phyloP scores from a whole-genome alignment of 2,888 invertebrate species.

The Arenicola marina region DNA sequence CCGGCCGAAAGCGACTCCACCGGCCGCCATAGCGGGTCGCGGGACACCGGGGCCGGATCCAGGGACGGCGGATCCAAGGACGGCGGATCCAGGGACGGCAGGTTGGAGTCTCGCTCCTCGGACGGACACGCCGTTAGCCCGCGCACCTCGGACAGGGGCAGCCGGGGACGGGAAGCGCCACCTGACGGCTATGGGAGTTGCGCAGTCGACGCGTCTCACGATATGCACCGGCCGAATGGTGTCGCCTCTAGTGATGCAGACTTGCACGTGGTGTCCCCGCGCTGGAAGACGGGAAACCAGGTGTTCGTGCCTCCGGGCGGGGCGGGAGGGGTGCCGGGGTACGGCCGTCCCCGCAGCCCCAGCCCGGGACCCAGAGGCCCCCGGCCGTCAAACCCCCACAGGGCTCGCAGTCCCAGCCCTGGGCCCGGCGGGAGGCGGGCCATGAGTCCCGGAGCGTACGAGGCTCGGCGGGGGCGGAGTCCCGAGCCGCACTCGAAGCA shows the following conservation, averaged over 20 bases:
- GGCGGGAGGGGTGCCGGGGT: not conserved
- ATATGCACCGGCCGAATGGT: not conserved
- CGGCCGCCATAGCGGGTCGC: not conserved
- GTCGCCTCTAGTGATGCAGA: not conserved
- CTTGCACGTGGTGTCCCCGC: not conserved
- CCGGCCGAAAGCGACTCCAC: no score
- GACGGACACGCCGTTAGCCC: not conserved
- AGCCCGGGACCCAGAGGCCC: not conserved
- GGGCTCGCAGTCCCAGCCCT: no score
- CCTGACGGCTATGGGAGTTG: no score
- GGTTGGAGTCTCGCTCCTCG: not conserved
- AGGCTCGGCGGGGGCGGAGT: not conserved
- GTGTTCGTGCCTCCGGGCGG: not conserved
- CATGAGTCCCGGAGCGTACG: not conserved
- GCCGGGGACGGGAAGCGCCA: not conserved
- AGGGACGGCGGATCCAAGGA: not conserved
- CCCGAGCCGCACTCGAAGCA: no score
- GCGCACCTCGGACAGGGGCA: not conserved
- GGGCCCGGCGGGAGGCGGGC: no score
- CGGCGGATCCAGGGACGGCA: not conserved
- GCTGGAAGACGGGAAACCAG: slow-evolving; percentile 1
- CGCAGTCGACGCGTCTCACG: not conserved
- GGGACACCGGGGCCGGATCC: not conserved
- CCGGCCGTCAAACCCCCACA: not conserved
- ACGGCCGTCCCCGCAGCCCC: not conserved